Percentiles rank a stretch among this genome's conserved stretches.
Conservation (phyloP, 2,797 vertebrate genomes). For the Fringilla coelebs region DNA sequence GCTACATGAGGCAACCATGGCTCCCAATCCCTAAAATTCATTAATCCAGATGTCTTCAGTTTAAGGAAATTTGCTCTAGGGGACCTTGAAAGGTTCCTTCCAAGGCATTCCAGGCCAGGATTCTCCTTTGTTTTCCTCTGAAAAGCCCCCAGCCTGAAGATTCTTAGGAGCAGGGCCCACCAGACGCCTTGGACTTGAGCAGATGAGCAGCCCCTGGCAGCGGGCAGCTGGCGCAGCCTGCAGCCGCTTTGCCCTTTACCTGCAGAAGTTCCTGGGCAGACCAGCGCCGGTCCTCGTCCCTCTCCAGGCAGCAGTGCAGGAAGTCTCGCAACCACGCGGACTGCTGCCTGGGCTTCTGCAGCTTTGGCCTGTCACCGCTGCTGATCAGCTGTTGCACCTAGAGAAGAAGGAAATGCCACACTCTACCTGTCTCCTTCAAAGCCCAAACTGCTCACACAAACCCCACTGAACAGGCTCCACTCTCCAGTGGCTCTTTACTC, state of each 20-base stretch:
- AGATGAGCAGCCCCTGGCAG: neutral
- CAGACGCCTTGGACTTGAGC: neutral
- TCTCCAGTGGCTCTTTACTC: too few relatives aligned
- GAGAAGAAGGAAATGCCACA: too few relatives aligned
- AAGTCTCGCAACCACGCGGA: neutral
- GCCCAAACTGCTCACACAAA: neutral
- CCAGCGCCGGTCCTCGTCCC: neutral
- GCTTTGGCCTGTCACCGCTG: neutral
- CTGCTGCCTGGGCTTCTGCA: neutral
- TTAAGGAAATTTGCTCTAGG: too few relatives aligned
- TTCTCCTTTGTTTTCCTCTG: too few relatives aligned
- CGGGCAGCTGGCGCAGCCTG: neutral
- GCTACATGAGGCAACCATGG: neutral
- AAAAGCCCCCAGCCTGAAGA: too few relatives aligned
- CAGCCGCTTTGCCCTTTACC: neutral
- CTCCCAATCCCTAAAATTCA: too few relatives aligned
- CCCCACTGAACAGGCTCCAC: too few relatives aligned
- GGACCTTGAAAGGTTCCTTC: too few relatives aligned
- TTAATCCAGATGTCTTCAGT: too few relatives aligned
- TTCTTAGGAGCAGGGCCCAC: too few relatives aligned
- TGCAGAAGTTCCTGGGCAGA: neutral
- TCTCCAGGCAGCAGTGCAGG: neutral
- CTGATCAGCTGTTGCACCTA: neutral
- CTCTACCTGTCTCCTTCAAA: neutral
- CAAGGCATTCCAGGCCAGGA: neutral